Conservation (phyloP, 2,797 vertebrate species). For the Lateolabrax maculatus region DNA sequence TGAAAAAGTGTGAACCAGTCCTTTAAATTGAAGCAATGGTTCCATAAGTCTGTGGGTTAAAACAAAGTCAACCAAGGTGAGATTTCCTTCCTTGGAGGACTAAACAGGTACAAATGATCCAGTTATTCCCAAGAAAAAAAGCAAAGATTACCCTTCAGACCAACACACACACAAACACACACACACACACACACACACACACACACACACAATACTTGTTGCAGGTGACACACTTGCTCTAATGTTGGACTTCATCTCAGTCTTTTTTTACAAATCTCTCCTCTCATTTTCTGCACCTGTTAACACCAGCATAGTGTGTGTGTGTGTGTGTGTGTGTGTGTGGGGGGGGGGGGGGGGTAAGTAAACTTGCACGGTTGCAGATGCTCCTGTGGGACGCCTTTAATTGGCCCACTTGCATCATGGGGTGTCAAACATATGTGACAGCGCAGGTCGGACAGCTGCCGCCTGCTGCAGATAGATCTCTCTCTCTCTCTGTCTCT, state of each 20-base stretch:
- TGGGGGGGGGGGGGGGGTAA: conserved; percentile 16
- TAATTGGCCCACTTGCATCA: conserved; percentile 70
- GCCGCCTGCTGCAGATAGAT: not conserved
- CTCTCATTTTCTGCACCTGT: conserved; percentile 22
- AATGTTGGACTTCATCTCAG: not conserved
- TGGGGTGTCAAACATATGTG: conserved; percentile 54
- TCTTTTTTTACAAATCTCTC: conserved; percentile 2
- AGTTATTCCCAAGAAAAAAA: too few relatives aligned
- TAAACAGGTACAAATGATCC: too few relatives aligned
- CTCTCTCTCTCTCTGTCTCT: conserved; percentile 1
- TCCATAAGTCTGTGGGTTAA: too few relatives aligned
- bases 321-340: conserved; percentile 29
- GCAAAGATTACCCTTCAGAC: too few relatives aligned
- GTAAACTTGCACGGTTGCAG: conserved; percentile 14
- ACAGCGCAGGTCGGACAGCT: conserved; percentile 60
- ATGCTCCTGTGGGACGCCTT: conserved; percentile 43
- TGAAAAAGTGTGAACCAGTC: too few relatives aligned
- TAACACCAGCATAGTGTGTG: conserved; percentile 20
- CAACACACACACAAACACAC: too few relatives aligned
- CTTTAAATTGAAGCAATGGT: too few relatives aligned
- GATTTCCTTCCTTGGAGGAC: not conserved
- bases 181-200: too few relatives aligned
- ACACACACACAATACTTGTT: too few relatives aligned
- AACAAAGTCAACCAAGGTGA: too few relatives aligned
- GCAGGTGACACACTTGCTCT: not conserved